Conservation (phyloP, 1,140 invertebrate species). For the Dolichoris vasculosae region DNA sequence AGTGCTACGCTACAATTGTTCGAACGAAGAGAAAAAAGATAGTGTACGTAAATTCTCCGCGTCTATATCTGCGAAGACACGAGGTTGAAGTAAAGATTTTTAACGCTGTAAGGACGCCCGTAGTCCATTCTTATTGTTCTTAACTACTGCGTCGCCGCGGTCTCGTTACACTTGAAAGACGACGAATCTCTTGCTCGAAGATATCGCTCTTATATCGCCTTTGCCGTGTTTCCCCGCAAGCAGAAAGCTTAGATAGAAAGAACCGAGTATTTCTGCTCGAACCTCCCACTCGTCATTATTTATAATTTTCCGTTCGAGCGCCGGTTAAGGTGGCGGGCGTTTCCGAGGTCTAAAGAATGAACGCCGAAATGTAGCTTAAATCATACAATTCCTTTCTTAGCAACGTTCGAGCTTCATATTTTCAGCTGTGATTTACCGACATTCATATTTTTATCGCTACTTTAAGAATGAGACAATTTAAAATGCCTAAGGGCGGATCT, state of each 20-base stretch:
- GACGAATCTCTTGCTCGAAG: conserved; percentile 4
- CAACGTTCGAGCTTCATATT: background rate
- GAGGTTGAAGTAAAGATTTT: background rate
- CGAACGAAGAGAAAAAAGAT: background rate
- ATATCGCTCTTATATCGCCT: conserved; percentile 30
- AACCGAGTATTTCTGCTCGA: background rate
- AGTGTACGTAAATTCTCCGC: background rate
- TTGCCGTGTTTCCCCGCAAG: background rate
- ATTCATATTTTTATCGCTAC: conserved; percentile 6
- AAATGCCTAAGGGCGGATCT: background rate
- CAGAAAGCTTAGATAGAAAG: background rate
- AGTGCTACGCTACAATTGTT: conserved; percentile 35
- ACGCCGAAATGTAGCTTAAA: background rate
- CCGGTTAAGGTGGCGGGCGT: background rate
- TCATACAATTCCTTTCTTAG: conserved; percentile 26
- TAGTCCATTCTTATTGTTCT: conserved; percentile 38
- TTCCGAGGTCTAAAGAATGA: background rate
- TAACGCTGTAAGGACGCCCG: background rate
- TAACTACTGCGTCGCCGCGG: conserved; percentile 26
- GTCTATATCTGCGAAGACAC: background rate
- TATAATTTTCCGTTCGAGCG: conserved; percentile 50
- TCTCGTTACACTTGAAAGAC: conserved; percentile 44
- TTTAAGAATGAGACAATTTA: background rate
- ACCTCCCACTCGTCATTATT: conserved; percentile 47
- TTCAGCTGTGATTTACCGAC: background rate